Conservation (phyloP, 1,140 invertebrate genomes). For the Carposina sasakii region DNA sequence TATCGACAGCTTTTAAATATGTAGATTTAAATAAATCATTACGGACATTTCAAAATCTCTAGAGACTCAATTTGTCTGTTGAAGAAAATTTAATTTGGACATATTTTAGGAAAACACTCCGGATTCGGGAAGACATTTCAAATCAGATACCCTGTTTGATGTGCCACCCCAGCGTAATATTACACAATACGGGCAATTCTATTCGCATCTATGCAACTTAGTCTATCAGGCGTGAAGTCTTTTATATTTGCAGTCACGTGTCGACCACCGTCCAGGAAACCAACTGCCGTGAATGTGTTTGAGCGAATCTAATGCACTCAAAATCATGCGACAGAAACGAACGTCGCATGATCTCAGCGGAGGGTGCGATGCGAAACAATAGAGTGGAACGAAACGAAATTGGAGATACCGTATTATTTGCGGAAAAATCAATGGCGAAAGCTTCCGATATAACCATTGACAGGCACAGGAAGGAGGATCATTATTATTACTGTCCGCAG, state of each 20-base stretch:
- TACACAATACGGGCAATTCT: slow-evolving; percentile 63
- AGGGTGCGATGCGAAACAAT: slow-evolving; percentile 42
- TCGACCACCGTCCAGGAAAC: slow-evolving; percentile 59
- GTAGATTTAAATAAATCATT: slow-evolving; percentile 29
- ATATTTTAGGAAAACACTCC: no score
- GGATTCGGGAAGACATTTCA: no score
- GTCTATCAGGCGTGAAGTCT: slow-evolving; percentile 65
- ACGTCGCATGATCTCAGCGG: no score
- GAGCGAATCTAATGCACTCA: slow-evolving; percentile 67
- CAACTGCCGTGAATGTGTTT: slow-evolving; percentile 51
- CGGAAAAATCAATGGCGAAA: slow-evolving; percentile 67
- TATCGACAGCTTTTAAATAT: slow-evolving; percentile 31
- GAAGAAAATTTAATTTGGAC: neutral
- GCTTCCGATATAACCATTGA: slow-evolving; percentile 49
- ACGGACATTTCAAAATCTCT: slow-evolving; percentile 14
- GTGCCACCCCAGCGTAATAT: slow-evolving; percentile 42
- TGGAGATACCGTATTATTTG: slow-evolving; percentile 53
- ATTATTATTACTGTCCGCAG: slow-evolving; percentile 60
- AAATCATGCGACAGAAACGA: slow-evolving; percentile 50
- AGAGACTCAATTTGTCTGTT: neutral
- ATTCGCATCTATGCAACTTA: slow-evolving; percentile 54
- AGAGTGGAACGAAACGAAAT: slow-evolving; percentile 21
- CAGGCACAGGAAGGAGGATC: slow-evolving; percentile 45
- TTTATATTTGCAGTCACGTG: slow-evolving; percentile 66
- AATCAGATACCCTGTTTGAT: no score